Evolutionary conservation across 2,888 invertebrate genomes (phyloP).

Genomic region (Thelaira solivaga): DNA sequence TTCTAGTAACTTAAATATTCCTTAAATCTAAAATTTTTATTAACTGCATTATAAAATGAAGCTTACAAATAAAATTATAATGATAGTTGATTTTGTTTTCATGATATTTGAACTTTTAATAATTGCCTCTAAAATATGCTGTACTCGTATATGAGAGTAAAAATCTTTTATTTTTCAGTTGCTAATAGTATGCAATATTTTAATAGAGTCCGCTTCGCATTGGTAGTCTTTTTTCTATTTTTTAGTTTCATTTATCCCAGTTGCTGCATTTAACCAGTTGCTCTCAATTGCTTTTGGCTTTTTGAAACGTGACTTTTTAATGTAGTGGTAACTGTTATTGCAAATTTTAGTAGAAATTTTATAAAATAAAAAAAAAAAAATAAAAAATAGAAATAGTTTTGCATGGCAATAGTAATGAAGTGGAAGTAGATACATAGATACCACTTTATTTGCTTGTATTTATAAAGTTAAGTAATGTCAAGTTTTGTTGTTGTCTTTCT

Average conservation of each 20-base stretch:
- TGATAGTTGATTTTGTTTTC: not conserved
- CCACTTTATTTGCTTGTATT: not conserved
- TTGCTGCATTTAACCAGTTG: slow-evolving; percentile 44
- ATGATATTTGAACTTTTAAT: no score
- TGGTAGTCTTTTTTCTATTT: not conserved
- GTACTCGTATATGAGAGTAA: not conserved
- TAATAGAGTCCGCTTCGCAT: slow-evolving; percentile 40
- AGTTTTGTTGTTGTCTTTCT: slow-evolving; percentile 9
- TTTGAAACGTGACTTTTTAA: slow-evolving; percentile 56
- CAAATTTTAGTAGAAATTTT: slow-evolving; percentile 19
- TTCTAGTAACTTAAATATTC: no score
- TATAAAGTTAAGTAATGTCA: slow-evolving; percentile 7
- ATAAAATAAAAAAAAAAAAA: not conserved
- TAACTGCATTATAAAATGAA: not conserved
- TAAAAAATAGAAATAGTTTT: not conserved
- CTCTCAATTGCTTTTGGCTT: slow-evolving; percentile 51
- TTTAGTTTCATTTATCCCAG: not conserved
- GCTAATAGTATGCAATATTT: slow-evolving; percentile 33
- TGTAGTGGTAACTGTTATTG: slow-evolving; percentile 49
- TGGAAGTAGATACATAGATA: not conserved
- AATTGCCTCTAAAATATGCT: slow-evolving; percentile 16
- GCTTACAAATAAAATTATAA: not conserved
- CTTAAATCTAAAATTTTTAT: no score
- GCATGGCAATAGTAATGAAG: not conserved
- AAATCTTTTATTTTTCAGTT: not conserved